phyloP scores from a whole-genome alignment of 2,797 vertebrate species.

The Podargus strigoides region DNA sequence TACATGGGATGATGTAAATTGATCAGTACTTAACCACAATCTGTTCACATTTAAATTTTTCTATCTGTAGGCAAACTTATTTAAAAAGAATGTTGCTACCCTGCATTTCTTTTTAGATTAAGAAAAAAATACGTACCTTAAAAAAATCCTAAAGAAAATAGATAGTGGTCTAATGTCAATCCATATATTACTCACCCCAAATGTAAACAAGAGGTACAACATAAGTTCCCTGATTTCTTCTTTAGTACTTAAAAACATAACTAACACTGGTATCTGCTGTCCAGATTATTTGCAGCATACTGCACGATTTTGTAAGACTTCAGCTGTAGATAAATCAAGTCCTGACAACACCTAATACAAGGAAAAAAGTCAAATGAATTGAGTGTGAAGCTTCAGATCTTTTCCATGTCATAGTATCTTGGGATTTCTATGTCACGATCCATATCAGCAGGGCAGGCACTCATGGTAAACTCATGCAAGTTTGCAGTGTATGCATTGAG shows the following conservation, averaged over 20 bases:
- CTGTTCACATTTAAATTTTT: constrained; percentile 34
- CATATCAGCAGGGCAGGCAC: constrained; percentile 68
- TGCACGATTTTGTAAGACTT: constrained; percentile 26
- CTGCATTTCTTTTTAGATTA: constrained; percentile 47
- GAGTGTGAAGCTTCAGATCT: constrained; percentile 49
- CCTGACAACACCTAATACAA: constrained; percentile 17
- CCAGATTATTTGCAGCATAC: constrained; percentile 24
- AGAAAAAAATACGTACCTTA: constrained; percentile 52
- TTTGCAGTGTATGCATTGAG: constrained; percentile 33
- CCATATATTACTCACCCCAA: constrained; percentile 49
- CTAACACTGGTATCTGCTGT: constrained; percentile 50
- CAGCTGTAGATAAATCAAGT: constrained; percentile 11
- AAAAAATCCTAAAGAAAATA: constrained; percentile 29
- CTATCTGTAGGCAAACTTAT: constrained; percentile 24
- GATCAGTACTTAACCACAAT: constrained; percentile 10
- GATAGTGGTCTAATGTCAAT: constrained; percentile 59
- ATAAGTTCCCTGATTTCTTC: constrained; percentile 66
- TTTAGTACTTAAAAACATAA: constrained; percentile 39
- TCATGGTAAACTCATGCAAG: constrained; percentile 54
- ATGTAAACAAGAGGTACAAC: constrained; percentile 73
- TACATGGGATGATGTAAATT: constrained; percentile 8
- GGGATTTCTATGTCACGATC: constrained; percentile 39
- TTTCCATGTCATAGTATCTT: not conserved
- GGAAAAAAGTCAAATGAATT: constrained; percentile 12
- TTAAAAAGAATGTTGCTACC: constrained; percentile 24